Base-by-base conservation (phyloP, 2,113 vertebrate species). In the Dasypus novemcinctus region DNA sequence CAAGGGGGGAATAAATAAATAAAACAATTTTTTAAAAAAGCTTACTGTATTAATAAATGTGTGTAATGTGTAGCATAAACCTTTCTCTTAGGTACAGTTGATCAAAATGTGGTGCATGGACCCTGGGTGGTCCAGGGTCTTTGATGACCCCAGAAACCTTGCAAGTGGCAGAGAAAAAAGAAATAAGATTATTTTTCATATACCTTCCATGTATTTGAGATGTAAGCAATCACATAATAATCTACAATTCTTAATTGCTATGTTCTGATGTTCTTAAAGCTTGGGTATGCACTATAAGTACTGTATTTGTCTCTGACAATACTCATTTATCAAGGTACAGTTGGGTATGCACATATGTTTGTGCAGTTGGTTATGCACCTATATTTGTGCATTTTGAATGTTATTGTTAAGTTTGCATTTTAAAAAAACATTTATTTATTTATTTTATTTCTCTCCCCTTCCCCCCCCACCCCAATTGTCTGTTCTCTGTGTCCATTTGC, bases 181-280 rank as follows among this genome's bases (percentile, higher is more conserved):
- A 17, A 87, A 23, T 66, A 54, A 29, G 23, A 66, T 75, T 61
- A 90, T 74, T 94, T 15, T 87, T 95, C 54, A 89, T 6, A 87
- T 83, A 46, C 33, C 29, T 69, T 90, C 76, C 46, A 90, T n/a
- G 12, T 81, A 90, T 87, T 83, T 96, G 59, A 92, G 41, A 87
- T 68, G 36, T 83, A 94, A 92, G n/a, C 82, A 82, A 38, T 71
- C 76, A 41, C 41, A 46, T 78, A 91, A 46, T 6, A 91, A 76
- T 81, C 82, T 93, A 41, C 4, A 91, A 76, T 81, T 46, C 64
- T 91, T 12, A 93, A 86, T 86, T n/a, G 41, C 85, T 81, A 72
- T 27, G 27, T 85, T 41, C 66, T 94, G 91, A 93, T 92, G 15
- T 86, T 49, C 61, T 94, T 91, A 92, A 93, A 87, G 5, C 14